phyloP scores from a whole-genome alignment of 2,113 vertebrate species.

The Gila orcuttii region DNA sequence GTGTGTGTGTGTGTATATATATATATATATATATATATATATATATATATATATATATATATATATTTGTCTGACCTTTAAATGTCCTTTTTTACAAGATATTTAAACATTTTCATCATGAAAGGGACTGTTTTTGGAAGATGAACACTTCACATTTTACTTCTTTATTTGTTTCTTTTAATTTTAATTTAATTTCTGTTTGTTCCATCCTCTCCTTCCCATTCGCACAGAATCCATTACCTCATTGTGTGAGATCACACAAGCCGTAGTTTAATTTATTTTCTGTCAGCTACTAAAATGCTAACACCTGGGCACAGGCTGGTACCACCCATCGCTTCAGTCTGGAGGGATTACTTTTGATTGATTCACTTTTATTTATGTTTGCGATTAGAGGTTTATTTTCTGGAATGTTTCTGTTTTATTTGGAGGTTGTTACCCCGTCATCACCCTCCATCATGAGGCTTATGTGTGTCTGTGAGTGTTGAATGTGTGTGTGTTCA shows the following conservation, averaged over 20 bases:
- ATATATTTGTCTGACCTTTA: no score
- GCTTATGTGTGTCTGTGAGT: conserved; percentile 30
- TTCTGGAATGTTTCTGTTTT: conserved; percentile 12
- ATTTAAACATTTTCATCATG: no score
- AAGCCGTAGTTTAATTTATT: conserved; percentile 44
- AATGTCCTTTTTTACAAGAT: no score
- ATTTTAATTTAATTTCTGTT: conserved; percentile 46
- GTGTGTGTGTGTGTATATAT: no score
- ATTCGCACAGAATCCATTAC: conserved; percentile 52
- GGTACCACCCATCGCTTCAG: conserved; percentile 41
- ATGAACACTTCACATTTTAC: background rate
- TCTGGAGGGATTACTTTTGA: background rate
- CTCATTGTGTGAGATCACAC: conserved; percentile 64
- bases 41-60: no score
- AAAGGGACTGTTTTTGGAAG: no score
- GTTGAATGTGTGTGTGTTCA: conserved; percentile 29
- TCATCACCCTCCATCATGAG: background rate
- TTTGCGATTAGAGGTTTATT: background rate
- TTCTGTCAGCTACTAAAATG: conserved; percentile 50
- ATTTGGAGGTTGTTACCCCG: conserved; percentile 9
- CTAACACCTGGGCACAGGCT: conserved; percentile 58
- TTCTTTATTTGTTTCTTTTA: conserved; percentile 27
- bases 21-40: no score
- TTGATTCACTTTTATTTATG: conserved; percentile 6
- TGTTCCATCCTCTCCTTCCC: background rate